These are phyloP conservation scores for Pterocles gutturalis DNA, from an alignment of 2,113 vertebrate species.

Conservation along the genomic window DNA sequence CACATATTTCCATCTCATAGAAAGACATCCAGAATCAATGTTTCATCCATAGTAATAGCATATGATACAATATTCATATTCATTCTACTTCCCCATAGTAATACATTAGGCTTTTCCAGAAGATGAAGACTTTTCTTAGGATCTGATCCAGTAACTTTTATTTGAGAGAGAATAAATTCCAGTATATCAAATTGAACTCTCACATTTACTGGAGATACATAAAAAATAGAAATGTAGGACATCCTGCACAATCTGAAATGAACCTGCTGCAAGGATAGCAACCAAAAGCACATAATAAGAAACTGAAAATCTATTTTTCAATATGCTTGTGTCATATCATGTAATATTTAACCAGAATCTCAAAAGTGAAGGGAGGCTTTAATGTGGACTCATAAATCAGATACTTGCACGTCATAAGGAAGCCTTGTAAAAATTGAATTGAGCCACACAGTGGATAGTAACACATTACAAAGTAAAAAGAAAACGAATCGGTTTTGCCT, in stretches of 20 bases:
- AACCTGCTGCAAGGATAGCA: neutral
- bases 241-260: neutral
- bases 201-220: conserved; percentile 3
- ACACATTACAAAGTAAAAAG: neutral
- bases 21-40: neutral
- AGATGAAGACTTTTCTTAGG: conserved; percentile 14
- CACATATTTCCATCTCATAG: neutral
- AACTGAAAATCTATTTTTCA: conserved; percentile 53
- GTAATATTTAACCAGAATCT: conserved; percentile 67
- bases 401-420: conserved; percentile 27
- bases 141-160: conserved; percentile 41
- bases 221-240: conserved; percentile 11
- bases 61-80: conserved; percentile 11
- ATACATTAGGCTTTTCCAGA: neutral
- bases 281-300: conserved; percentile 3
- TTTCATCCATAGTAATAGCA: neutral
- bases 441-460: neutral
- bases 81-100: neutral
- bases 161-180: conserved; percentile 35
- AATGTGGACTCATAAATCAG: conserved; percentile 54
- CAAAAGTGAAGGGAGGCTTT: conserved; percentile 38
- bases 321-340: conserved; percentile 55
- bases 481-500: neutral
- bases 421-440: conserved; percentile 44
- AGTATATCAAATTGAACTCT: conserved; percentile 36